phyloP scores from a whole-genome alignment of 2,113 vertebrate species.

The Cynopterus brachyotis region DNA sequence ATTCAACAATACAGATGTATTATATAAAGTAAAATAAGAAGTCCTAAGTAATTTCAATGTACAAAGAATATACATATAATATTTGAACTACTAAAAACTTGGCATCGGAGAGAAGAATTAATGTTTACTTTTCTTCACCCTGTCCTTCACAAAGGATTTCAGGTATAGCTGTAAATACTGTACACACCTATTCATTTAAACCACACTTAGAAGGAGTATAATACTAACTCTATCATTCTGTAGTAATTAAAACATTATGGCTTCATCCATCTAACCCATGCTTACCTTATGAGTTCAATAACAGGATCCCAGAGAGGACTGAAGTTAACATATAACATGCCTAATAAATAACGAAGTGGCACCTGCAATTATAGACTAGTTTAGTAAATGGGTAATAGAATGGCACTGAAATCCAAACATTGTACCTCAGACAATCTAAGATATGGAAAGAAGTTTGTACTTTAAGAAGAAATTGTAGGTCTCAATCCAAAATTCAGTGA shows the following conservation, averaged over 20 bases:
- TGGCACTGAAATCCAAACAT: neutral
- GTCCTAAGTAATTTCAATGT: neutral
- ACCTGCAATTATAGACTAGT: constrained; percentile 84
- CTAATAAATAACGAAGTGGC: constrained; percentile 94
- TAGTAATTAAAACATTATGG: neutral
- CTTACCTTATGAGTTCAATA: constrained; percentile 95
- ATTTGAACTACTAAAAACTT: neutral
- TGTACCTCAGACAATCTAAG: neutral
- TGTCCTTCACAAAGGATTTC: neutral
- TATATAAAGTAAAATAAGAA: neutral
- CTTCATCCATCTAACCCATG: constrained; percentile 19
- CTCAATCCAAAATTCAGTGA: neutral
- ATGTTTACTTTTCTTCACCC: neutral
- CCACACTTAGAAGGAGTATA: neutral
- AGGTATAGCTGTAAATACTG: neutral
- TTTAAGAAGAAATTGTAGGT: neutral
- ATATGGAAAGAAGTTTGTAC: neutral
- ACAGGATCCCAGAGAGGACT: constrained; percentile 94
- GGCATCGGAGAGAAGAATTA: neutral
- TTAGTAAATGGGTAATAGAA: neutral
- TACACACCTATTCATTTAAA: neutral
- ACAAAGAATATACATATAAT: neutral
- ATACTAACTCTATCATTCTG: neutral
- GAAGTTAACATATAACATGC: constrained; percentile 98
- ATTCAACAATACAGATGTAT: neutral